Percentiles rank a stretch among this genome's conserved stretches.
These are phyloP conservation scores for Procapra przewalskii DNA, from an alignment of 2,113 vertebrate species.

Conservation along the genomic window DNA sequence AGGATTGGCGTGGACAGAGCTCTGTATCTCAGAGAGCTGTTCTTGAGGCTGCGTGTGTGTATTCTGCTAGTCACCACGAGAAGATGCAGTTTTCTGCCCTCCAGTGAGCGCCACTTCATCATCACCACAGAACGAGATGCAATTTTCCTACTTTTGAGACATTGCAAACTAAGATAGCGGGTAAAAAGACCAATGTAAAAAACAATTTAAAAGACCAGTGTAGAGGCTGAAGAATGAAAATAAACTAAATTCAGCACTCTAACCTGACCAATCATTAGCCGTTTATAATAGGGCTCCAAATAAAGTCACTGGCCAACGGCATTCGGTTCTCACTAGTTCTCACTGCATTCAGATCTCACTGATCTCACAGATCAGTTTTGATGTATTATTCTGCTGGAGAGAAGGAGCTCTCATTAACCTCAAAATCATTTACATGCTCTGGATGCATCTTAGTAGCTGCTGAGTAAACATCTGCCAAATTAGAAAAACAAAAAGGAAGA, in stretches of 20 bases:
- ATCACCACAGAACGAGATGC: not conserved
- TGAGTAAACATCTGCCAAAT: not conserved
- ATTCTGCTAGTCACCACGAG: not conserved
- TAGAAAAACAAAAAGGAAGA: not conserved
- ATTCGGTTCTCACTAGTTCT: not conserved
- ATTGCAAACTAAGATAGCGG: not conserved
- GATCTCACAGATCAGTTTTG: not conserved
- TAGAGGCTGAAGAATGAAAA: not conserved
- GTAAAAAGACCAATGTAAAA: not conserved
- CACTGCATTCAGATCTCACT: not conserved
- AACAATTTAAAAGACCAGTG: not conserved
- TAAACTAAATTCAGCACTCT: not conserved
- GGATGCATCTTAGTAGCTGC: not conserved
- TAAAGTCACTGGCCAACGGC: fast-evolving
- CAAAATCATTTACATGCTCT: not conserved
- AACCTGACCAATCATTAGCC: not conserved
- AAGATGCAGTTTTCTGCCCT: not conserved
- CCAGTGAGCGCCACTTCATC: too few relatives aligned
- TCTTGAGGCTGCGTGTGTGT: too few relatives aligned
- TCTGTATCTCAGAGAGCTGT: not conserved
- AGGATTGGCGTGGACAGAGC: not conserved
- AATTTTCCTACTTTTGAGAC: not conserved
- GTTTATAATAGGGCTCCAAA: not conserved
- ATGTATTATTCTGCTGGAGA: not conserved
- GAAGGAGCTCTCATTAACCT: not conserved